Conservation (phyloP, 2,113 vertebrate genomes). For the Eudorcas thomsonii region DNA sequence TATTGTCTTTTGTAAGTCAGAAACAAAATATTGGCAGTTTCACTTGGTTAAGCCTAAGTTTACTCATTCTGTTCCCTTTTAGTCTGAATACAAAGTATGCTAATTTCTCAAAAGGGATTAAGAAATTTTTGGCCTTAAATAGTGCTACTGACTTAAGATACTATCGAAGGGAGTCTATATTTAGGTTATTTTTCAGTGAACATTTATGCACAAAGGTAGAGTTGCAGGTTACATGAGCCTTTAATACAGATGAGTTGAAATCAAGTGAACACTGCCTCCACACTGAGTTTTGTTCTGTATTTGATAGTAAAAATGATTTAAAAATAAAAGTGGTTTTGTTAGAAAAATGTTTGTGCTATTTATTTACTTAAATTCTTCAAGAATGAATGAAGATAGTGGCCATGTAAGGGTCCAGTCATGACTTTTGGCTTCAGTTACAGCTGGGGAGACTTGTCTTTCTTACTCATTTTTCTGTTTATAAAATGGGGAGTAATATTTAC, state of each 20-base stretch:
- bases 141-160: not conserved
- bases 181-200: not conserved
- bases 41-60: not conserved
- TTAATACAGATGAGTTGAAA: not conserved
- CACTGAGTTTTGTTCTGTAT: slow-evolving; percentile 60
- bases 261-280: slow-evolving; percentile 39
- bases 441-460: not conserved
- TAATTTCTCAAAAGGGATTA: not conserved
- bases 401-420: not conserved
- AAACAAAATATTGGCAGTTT: not conserved
- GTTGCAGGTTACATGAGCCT: not conserved
- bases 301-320: slow-evolving; percentile 55
- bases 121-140: not conserved
- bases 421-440: not conserved
- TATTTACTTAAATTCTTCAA: slow-evolving; percentile 41
- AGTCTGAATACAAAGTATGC: not conserved
- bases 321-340: slow-evolving; percentile 73
- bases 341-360: slow-evolving; percentile 66
- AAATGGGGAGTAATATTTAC: not conserved
- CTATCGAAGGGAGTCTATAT: not conserved
- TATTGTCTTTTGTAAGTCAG: not conserved
- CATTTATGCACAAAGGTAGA: not conserved
- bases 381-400: not conserved
- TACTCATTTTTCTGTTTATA: not conserved
- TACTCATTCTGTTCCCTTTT: not conserved